Base-by-base conservation (phyloP, 2,113 vertebrate genomes). In the Entomyzon cyanotis region DNA sequence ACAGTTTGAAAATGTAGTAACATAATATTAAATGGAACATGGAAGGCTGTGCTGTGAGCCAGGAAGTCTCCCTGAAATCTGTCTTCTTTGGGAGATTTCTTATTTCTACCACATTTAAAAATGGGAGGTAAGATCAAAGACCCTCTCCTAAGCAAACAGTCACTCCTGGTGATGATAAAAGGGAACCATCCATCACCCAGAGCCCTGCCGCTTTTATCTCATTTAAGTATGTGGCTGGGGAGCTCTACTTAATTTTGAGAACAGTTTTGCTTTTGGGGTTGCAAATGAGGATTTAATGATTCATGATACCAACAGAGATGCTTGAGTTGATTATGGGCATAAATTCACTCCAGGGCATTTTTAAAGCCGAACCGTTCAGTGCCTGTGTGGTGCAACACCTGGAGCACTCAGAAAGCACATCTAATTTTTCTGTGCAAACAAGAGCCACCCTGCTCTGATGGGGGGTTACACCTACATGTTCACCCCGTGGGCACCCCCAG, bases 151-250 rank as follows among this genome's bases (percentile, higher is more conserved):
- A 94, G 93, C 84, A 89, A 65, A 73, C 74, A 84, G 63, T 67
- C 64, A 22, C 83, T 92, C 56, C 75, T 63, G 68, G 49, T 55
- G 85, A 44, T 95, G 90, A 78, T 88, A 64, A 86, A 95, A 92
- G 90, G 79, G 59, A 94, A 17, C 79, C 75, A 86, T 91, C 75
- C 94, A 86, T 90, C 95, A 92, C 4, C 59, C 60, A 37, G 71
- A 90, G 79, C 75, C 91, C 90, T 70, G 84, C 94, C 52, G 79
- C 93, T 92, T 97, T 95, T 92, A 84, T 90, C 85, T 96, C 90
- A 37, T 94, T 89, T 80, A 69, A 90, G 84, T 14, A 15, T 11
- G 71, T 63, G 73, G 74, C 93, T 70, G 50, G 94, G 73, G 86
- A 96, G 63, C 75, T 80, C 88, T 42, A 58, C 85, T 95, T 92